Evolutionary conservation across 2,113 vertebrate genomes (phyloP), one percentile per base, ranked within the genome.

Genomic region (Thymallus thymallus): DNA sequence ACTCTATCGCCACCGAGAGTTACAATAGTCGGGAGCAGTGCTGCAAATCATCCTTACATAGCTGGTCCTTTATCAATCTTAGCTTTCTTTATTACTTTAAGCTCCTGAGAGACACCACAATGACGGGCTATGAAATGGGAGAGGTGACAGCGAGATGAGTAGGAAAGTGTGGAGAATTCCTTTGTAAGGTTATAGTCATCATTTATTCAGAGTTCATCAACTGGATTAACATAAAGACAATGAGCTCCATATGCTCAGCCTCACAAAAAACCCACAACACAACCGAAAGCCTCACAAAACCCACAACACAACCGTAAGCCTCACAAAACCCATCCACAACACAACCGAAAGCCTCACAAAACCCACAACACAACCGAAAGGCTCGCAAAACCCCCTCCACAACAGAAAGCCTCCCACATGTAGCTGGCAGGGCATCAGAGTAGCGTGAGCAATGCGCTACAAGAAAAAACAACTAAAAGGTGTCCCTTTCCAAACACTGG

Each of bases 331-430:
- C 35, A 16, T 58, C 16, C 55, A n/a, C 55, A n/a, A n/a, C 55
- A 20, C 16, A n/a, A 58, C 18, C 20, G 55, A 56, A 56, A 6
- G 55, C 35, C 9, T 0, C 35, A 35, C 32, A 35, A 35, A 7
- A 35, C 32, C 32, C 32, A 7, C 32, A 35, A 6, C 32, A 7
- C 32, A 7, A 6, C 32, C 5, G 30, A 32, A 32, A 6, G 32
- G 5, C 32, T 1, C 32, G 6, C 32, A 35, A 35, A 1, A 35
- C 32, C 32, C 32, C 32, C 32, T 6, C 6, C 32, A 7, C 32
- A 6, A 35, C 65, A 41, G 30, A 41, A 41, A 41, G 6, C 74
- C 73, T 48, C 76, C 74, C 81, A 79, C 77, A 60, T 77, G 56
- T 67, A 65, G 61, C 51, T 6, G 48, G 55, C 24, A 29, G 73